Evolutionary conservation across 2,888 invertebrate species (phyloP).

Genomic region (Hirtodrosophila histrioides): DNA sequence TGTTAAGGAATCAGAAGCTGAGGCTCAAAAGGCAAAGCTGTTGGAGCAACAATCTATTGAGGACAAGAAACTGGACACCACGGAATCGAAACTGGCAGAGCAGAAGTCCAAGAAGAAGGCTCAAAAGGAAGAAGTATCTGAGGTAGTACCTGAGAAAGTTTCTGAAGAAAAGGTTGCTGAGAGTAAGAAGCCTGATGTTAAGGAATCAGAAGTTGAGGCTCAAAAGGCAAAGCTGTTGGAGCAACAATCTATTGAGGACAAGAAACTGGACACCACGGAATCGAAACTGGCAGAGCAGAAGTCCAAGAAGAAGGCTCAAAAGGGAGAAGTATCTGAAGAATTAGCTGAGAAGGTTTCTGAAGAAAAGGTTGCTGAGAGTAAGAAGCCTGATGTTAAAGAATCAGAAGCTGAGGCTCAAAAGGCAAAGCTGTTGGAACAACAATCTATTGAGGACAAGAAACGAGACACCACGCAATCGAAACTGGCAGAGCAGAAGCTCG

Average conservation of each 20-base stretch:
- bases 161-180: constrained; percentile 2
- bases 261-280: constrained; percentile 28
- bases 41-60: constrained; percentile 18
- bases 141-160: constrained; percentile 9
- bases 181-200: constrained; percentile 7
- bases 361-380: constrained; percentile 20
- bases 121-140: not conserved
- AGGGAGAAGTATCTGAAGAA: constrained; percentile 16
- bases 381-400: constrained; percentile 32
- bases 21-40: constrained; percentile 14
- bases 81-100: not conserved
- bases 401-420: constrained; percentile 13
- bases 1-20: constrained; percentile 11
- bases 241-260: constrained; percentile 1
- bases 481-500: constrained; percentile 3
- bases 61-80: constrained; percentile 17
- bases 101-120: not conserved
- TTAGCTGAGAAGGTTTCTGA: constrained; percentile 5
- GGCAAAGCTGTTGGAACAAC: constrained; percentile 11
- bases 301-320: not conserved
- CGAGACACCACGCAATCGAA: constrained; percentile 11
- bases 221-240: constrained; percentile 16
- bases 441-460: constrained; percentile 21
- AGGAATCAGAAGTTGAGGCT: constrained; percentile 6
- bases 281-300: constrained; percentile 2